A percentile compares a stretch with the other conserved stretches of the same genome.
These are phyloP conservation scores for Drosophila watanabei DNA, from an alignment of 1,140 invertebrate genomes.

Conservation along the genomic window DNA sequence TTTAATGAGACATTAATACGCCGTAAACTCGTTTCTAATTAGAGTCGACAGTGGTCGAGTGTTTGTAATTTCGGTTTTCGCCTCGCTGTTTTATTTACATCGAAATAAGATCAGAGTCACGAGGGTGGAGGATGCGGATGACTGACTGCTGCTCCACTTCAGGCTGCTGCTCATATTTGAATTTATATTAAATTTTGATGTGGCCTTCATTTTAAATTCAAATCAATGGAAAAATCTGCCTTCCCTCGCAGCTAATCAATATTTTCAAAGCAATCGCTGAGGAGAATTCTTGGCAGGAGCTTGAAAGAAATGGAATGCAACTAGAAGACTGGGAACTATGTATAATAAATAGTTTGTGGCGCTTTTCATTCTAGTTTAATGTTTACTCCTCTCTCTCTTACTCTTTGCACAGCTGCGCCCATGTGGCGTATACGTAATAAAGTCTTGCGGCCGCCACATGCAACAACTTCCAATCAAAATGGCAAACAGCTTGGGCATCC, in stretches of 20 bases:
- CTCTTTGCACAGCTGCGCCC: slow-evolving; percentile 23
- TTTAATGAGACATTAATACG: slow-evolving; percentile 78
- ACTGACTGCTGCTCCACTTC: slow-evolving; percentile 8
- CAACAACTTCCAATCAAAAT: slow-evolving; percentile 38
- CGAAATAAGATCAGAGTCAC: slow-evolving; percentile 20
- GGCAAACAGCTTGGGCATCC: slow-evolving; percentile 39
- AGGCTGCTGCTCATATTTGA: slow-evolving; percentile 56
- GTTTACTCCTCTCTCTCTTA: background rate
- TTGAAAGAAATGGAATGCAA: slow-evolving; percentile 6
- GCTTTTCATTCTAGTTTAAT: slow-evolving; percentile 20
- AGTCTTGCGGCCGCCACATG: slow-evolving; percentile 12
- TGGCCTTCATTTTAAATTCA: slow-evolving; percentile 76
- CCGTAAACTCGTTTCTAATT: slow-evolving; percentile 76
- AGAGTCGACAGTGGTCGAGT: slow-evolving; percentile 33
- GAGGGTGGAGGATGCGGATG: slow-evolving; percentile 2
- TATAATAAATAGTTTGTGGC: slow-evolving; percentile 33
- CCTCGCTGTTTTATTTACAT: slow-evolving; percentile 41
- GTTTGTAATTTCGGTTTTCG: slow-evolving; percentile 25
- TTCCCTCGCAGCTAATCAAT: slow-evolving; percentile 41
- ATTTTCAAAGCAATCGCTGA: slow-evolving; percentile 17
- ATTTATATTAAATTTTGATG: slow-evolving; percentile 75
- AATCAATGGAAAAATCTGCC: slow-evolving; percentile 54
- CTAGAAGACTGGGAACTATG: background rate
- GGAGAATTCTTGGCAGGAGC: background rate
- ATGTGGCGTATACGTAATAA: slow-evolving; percentile 48